These are phyloP conservation scores for Orthonychiurus folsomi DNA, from an alignment of 2,888 invertebrate species.

Conservation along the genomic window DNA sequence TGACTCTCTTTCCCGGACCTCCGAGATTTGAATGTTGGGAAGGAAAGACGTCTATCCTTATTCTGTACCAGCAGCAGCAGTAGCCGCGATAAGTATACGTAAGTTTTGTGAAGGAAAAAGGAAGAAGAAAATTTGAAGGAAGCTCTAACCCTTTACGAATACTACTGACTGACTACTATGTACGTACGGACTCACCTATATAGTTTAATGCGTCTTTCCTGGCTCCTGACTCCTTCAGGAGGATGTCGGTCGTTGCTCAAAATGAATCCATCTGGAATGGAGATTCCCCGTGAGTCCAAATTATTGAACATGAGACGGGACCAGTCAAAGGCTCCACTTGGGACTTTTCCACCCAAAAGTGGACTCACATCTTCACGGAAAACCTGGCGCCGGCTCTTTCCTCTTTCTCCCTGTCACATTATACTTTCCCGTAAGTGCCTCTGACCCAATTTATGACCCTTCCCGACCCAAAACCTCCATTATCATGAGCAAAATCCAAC, in stretches of 20 bases:
- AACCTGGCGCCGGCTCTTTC: conserved; percentile 15
- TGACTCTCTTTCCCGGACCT: too few relatives aligned
- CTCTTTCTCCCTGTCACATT: conserved; percentile 9
- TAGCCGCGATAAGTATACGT: too few relatives aligned
- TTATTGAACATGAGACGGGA: conserved; percentile 25
- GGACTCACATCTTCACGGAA: conserved; percentile 25
- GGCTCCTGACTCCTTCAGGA: conserved; percentile 11
- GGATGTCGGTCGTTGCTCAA: conserved; percentile 19
- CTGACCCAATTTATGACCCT: background rate
- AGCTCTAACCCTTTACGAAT: too few relatives aligned
- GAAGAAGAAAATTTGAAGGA: background rate
- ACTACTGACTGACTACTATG: too few relatives aligned
- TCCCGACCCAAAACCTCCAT: too few relatives aligned
- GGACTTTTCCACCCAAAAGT: conserved; percentile 21
- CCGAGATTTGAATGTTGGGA: too few relatives aligned
- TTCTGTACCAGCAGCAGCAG: too few relatives aligned
- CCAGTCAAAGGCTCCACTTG: conserved; percentile 25
- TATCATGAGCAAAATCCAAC: too few relatives aligned
- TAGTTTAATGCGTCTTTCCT: conserved; percentile 17
- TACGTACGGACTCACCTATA: conserved; percentile 20
- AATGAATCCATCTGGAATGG: conserved; percentile 22
- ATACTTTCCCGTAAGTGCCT: conserved; percentile 8
- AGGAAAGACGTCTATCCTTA: too few relatives aligned
- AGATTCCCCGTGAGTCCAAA: conserved; percentile 27
- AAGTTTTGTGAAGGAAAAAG: background rate